Evolutionary conservation across 1,140 invertebrate species (phyloP), one percentile per base, ranked within the genome.

Genomic region (Nixonia krombeini): DNA sequence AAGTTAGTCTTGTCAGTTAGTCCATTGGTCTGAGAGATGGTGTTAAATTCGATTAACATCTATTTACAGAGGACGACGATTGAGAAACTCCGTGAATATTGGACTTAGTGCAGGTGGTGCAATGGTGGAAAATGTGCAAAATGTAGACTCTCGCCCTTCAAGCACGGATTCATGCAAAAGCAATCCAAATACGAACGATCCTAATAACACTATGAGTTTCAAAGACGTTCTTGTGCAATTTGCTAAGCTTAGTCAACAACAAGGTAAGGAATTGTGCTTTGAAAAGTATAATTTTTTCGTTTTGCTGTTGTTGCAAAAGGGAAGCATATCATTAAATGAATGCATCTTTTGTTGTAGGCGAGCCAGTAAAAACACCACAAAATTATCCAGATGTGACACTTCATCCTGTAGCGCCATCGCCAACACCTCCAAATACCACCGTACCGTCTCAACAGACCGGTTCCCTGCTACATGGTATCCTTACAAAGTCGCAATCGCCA

Each of bases 211-310:
- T 10, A 77, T 85, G 53, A 91, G 89, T 52, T 93, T 92, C 75
- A 92, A 92, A 75, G 91, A 93, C 66, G 90, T 93, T 12, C 84
- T 93, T n/a, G 88, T 92, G 2, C 90, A 92, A 73, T 91, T 92
- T 74, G 91, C 91, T 1, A 92, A 91, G 79, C 81, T 88, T 38
- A 86, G 82, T 64, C 87, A 89, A 61, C 83, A 84, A 40, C 85
- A 86, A 74, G 86, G 86, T 80, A 74, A 50, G 16, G 2, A n/a
- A n/a, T n/a, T n/a, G n/a, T n/a, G n/a, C n/a, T n/a, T n/a, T n/a
- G n/a, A n/a, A n/a, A n/a, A n/a, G n/a, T n/a, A n/a, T n/a, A n/a
- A n/a, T n/a, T n/a, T n/a, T n/a, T n/a, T n/a, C n/a, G n/a, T n/a
- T n/a, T n/a, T n/a, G n/a, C n/a, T n/a, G n/a, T n/a, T n/a, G n/a